phyloP scores from a whole-genome alignment of 2,113 vertebrate species.

The Hippopotamus amphibius region DNA sequence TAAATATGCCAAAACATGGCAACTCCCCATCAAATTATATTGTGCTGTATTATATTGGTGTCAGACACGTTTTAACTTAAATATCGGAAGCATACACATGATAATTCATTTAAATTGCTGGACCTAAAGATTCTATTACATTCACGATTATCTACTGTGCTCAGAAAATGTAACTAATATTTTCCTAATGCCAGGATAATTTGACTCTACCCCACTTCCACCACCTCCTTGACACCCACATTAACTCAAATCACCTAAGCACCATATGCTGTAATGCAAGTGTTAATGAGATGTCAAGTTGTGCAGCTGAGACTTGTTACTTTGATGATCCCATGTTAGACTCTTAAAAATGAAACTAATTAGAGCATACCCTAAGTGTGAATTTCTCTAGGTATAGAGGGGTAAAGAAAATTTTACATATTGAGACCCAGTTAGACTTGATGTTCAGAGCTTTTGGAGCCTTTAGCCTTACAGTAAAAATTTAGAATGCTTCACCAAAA shows the following conservation, averaged over 20 bases:
- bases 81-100: constrained; percentile 44
- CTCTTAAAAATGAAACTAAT: constrained; percentile 69
- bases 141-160: neutral
- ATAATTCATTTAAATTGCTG: constrained; percentile 21
- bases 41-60: neutral
- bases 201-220: constrained; percentile 11
- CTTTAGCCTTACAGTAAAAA: neutral
- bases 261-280: constrained; percentile 50
- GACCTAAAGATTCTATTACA: constrained; percentile 23
- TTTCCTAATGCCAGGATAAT: constrained; percentile 58
- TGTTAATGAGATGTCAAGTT: constrained; percentile 72
- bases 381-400: constrained; percentile 51
- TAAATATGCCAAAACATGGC: constrained; percentile 11
- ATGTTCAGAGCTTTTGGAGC: neutral
- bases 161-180: constrained; percentile 59
- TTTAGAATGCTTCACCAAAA: neutral
- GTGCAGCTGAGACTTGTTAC: constrained; percentile 46
- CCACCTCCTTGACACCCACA: constrained; percentile 38
- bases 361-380: constrained; percentile 30
- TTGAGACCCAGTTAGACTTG: constrained; percentile 1
- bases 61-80: constrained; percentile 44
- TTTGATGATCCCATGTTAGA: constrained; percentile 64
- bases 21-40: neutral
- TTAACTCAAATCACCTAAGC: constrained; percentile 53
- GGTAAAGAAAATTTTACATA: constrained; percentile 1